phyloP scores from a whole-genome alignment of 2,113 vertebrate genomes.

The Phylloscopus trochiloides region DNA sequence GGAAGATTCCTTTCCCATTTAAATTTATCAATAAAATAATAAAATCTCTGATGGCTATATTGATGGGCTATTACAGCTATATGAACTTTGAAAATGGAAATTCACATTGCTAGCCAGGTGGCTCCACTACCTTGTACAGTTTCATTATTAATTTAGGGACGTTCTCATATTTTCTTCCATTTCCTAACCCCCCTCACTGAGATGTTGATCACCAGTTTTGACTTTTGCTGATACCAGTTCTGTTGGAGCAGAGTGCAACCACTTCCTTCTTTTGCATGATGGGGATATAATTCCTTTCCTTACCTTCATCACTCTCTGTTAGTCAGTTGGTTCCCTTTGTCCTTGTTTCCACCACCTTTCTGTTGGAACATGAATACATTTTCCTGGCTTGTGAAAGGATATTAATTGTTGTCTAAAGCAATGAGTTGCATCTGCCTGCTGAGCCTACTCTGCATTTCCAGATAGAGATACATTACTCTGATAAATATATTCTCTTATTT shows the following conservation, averaged over 20 bases:
- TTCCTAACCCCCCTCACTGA: neutral
- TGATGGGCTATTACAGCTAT: neutral
- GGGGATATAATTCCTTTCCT: neutral
- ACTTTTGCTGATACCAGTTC: neutral
- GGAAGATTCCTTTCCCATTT: neutral
- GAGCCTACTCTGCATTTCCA: neutral
- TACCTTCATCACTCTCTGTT: neutral
- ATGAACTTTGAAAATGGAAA: neutral
- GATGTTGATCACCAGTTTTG: neutral
- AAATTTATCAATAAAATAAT: neutral
- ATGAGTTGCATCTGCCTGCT: neutral
- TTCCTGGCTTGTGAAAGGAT: neutral
- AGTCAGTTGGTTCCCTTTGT: neutral
- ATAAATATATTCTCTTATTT: neutral
- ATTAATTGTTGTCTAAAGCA: neutral
- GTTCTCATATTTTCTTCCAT: rapidly evolving
- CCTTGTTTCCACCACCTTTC: neutral
- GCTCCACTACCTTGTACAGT: neutral
- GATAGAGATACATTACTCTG: neutral
- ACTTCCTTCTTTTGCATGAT: neutral
- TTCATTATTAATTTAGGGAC: neutral
- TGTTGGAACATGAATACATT: neutral
- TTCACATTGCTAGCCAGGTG: neutral
- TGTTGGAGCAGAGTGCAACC: neutral
- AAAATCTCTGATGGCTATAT: neutral